phyloP scores from a whole-genome alignment of 2,888 invertebrate genomes.

The Tanypteryx hageni region DNA sequence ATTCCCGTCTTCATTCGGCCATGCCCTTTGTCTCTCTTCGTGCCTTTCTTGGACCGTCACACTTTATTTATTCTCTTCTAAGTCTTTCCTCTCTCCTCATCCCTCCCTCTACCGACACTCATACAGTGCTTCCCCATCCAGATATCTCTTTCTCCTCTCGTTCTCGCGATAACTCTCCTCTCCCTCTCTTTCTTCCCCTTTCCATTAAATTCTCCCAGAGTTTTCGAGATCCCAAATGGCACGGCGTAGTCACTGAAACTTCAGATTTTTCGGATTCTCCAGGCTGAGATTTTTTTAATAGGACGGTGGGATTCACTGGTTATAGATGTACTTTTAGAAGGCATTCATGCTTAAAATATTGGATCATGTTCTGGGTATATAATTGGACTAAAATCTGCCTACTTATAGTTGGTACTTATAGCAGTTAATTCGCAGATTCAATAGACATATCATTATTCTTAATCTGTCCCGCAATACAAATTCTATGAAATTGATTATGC shows the following conservation, averaged over 20 bases:
- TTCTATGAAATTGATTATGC: too few species aligned
- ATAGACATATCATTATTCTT: too few species aligned
- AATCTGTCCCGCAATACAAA: too few species aligned
- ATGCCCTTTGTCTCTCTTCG: constrained; percentile 54
- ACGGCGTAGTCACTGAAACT: constrained; percentile 21
- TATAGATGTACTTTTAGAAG: too few species aligned
- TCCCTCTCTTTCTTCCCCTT: neutral
- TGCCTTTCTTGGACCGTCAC: constrained; percentile 55
- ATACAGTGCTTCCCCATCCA: neutral
- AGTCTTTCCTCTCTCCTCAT: neutral
- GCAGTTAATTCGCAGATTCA: too few species aligned
- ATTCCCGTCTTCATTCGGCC: constrained; percentile 31
- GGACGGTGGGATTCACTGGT: too few species aligned
- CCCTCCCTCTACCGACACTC: neutral
- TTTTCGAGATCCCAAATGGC: constrained; percentile 13
- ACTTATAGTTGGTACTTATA: too few species aligned
- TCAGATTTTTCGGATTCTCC: neutral
- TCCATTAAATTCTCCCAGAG: constrained; percentile 16
- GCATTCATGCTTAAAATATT: too few species aligned
- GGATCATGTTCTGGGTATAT: too few species aligned
- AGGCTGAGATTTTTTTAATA: neutral
- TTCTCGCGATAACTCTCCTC: neutral
- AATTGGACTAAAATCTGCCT: too few species aligned
- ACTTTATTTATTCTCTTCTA: constrained; percentile 35
- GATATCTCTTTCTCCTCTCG: neutral